Base-by-base conservation (phyloP, 2,888 invertebrate genomes). In the Agriopis leucophaearia region DNA sequence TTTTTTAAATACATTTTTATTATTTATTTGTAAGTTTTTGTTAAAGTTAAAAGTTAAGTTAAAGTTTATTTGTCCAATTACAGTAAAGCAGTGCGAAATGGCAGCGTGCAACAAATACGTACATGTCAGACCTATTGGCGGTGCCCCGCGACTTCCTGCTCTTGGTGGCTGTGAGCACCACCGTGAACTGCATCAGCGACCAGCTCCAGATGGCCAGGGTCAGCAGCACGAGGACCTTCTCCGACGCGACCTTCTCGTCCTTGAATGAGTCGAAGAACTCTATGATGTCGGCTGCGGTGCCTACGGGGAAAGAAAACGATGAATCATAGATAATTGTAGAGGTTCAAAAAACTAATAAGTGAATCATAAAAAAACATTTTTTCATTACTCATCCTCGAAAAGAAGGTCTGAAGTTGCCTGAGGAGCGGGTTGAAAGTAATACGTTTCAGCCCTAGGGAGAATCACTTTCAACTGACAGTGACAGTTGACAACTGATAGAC, bases 251-350 rank as follows among this genome's bases (percentile, higher is more conserved):
- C 80, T 96, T 96, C 74, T 97, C 96, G 78, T 98, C 98, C 89
- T 97, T 98, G 94, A 99, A 99, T 0, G 98, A 98, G 89, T 99
- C 99, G 90, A 99, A 99, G 92, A 99, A 98, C 88, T 99, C 99
- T 60, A 99, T 98, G 61, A 99, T 99, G 87, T 98, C 99, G 0
- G 99, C 98, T 0, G 99, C 98, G 0, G 98, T 98, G 38, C 98
- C 98, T 95, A 82, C 40, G 36, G 15, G 64, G 38, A 67, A n/a
- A 13, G 7, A 27, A 4, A 27, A 27, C 3, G 4, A 27, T 27
- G 27, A 27, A 5, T 27, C 27, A 27, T 27, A 27, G 3, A 27
- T 27, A 27, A 27, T 27, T 27, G 3, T n/a, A n/a, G n/a, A n/a
- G n/a, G n/a, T n/a, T n/a, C n/a, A n/a, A n/a, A n/a, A n/a, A n/a